Evolutionary conservation across 2,113 vertebrate genomes (phyloP).

Genomic region (human (Homo sapiens)): GRCh38 chr1:229825501-229826000

Average conservation of each 20-base stretch:
- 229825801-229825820: background rate
- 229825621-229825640: background rate
- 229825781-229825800: background rate
- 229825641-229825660: background rate
- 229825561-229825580: background rate
- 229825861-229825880: background rate
- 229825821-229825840: background rate
- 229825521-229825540: background rate
- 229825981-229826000: background rate
- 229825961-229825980: background rate
- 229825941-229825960: background rate
- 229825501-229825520: background rate
- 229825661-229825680: background rate
- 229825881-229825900: background rate
- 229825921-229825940: background rate
- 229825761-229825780: too few species aligned
- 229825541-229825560: background rate
- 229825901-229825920: background rate
- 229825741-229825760: background rate
- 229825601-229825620: background rate
- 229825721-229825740: background rate
- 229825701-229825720: background rate
- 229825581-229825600: background rate
- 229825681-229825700: background rate
- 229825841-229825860: background rate